Percentiles rank a stretch among this genome's conserved stretches.
These are phyloP conservation scores for Aplochiton taeniatus DNA, from an alignment of 2,797 vertebrate genomes.

Conservation along the genomic window DNA sequence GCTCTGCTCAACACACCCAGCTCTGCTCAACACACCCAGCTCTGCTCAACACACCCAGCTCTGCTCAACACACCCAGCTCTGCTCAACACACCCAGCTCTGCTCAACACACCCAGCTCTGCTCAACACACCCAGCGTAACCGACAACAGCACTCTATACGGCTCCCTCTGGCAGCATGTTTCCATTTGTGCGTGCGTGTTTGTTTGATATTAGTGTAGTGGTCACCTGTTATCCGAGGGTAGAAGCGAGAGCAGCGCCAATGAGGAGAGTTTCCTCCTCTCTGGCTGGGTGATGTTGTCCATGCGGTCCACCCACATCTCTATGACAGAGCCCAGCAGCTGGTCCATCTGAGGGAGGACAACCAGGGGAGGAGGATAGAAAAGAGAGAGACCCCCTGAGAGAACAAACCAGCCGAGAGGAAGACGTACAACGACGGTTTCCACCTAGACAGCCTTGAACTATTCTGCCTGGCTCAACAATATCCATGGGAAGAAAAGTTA, in stretches of 20 bases:
- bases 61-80: too few species aligned
- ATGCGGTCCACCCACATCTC: constrained; percentile 99
- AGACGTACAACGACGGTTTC: background rate
- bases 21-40: too few species aligned
- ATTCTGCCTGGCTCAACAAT: too few species aligned
- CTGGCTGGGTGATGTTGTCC: constrained; percentile 98
- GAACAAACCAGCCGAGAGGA: background rate
- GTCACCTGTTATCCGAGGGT: constrained; percentile 89
- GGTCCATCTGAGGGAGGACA: constrained; percentile 77
- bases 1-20: background rate
- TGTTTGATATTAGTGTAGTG: background rate
- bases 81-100: background rate
- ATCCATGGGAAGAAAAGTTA: too few species aligned
- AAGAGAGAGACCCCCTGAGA: background rate
- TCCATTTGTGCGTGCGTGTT: background rate
- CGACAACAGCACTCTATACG: background rate
- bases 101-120: too few species aligned
- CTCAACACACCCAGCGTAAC: background rate
- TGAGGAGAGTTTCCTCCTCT: constrained; percentile 95
- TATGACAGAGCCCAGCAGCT: constrained; percentile 88
- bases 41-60: background rate
- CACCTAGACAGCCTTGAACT: too few species aligned
- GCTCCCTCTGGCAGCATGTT: background rate
- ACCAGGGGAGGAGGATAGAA: background rate
- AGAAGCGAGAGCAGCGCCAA: constrained; percentile 92